Evolutionary conservation across 2,888 invertebrate genomes (phyloP), one percentile per base, ranked within the genome.

Genomic region (Frankliniella intonsa): DNA sequence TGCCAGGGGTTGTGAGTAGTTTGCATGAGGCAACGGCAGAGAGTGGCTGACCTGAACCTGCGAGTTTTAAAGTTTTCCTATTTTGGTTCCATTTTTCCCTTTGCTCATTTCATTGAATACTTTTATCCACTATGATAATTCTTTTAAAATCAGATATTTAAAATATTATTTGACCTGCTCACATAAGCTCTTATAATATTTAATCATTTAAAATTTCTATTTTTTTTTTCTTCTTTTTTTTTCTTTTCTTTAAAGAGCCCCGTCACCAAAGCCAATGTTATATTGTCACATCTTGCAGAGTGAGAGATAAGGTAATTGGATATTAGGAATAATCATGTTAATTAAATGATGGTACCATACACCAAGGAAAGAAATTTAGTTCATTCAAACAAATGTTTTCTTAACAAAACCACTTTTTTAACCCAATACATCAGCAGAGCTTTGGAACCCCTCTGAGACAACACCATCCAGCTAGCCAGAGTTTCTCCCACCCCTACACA

Each of bases 1-100:
- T 10, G 69, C 69, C 69, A 76, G 25, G 25, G 69, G 69, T 25
- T 76, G 69, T 76, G 69, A 76, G 69, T 76, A 88, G 85, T 88
- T 88, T 38, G 87, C 87, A 80, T 87, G 87, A 83, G 88, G 88
- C 69, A 89, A 84, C 0, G 89, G 89, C 82, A 89, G 84, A n/a
- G 89, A 89, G 84, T 88, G 88, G 83, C 88, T 88, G 51, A 87
- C 86, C 84, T 89, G 89, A 25, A 89, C 85, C 85, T 88, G 69
- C 25, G 69, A 76, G 69, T 76, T 76, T 22, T 25, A 76, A 76
- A 76, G 22, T 76, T 22, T 76, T 76, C 38, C 38, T 38, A 38
- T 25, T 76, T 76, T 76, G 25, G 38, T 38, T 38, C 38, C 38
- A 38, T 38, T 38, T 38, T 38, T 38, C 38, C 38, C 38, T 38